Percentiles rank a stretch among this genome's conserved stretches.
phyloP scores from a whole-genome alignment of 2,113 vertebrate genomes.

The Pitta sordida region DNA sequence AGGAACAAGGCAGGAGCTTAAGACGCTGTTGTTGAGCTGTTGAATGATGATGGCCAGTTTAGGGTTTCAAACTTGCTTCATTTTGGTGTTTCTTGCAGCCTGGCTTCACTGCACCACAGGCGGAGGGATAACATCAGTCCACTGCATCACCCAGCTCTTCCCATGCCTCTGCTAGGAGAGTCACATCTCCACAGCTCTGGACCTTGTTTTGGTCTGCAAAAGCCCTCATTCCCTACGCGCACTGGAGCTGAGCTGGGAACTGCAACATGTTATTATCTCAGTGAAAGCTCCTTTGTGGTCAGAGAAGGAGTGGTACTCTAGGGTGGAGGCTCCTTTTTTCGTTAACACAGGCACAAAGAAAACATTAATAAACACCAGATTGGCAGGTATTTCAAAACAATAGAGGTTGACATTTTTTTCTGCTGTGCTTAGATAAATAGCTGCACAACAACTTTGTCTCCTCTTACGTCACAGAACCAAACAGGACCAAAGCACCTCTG shows the following conservation, averaged over 20 bases:
- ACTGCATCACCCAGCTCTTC: background rate
- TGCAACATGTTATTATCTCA: background rate
- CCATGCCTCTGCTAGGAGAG: background rate
- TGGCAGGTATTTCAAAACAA: background rate
- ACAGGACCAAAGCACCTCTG: background rate
- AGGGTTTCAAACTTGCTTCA: background rate
- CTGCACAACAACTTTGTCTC: background rate
- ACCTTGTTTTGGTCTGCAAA: background rate
- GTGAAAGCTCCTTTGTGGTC: background rate
- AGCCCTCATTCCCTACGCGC: background rate
- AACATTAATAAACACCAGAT: background rate
- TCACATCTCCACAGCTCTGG: background rate
- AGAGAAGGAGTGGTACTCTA: conserved; percentile 17
- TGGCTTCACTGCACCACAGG: rapidly evolving
- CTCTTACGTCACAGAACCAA: background rate
- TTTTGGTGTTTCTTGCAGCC: background rate
- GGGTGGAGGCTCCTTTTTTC: background rate
- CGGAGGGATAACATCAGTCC: rapidly evolving
- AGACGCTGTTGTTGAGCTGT: background rate
- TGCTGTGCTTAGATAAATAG: background rate
- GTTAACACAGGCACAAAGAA: background rate
- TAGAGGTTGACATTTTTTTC: background rate
- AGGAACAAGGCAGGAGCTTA: background rate
- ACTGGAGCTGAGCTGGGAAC: background rate
- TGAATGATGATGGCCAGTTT: background rate